Conservation (phyloP, 2,113 vertebrate species). For the Laticauda colubrina region DNA sequence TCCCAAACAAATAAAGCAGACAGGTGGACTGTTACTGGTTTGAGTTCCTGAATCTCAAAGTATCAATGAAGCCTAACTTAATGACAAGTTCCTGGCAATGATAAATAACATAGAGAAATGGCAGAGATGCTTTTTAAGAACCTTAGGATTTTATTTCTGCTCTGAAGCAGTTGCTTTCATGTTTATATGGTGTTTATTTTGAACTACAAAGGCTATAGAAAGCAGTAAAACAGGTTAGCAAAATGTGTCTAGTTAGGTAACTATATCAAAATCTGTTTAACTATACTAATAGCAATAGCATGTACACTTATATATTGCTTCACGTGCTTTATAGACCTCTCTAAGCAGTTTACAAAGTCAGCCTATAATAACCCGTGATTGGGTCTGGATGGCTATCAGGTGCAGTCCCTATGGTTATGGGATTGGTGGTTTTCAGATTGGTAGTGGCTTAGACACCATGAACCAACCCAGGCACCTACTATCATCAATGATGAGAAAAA, state of each 20-base stretch:
- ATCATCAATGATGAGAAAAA: no score
- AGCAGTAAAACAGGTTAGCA: slow-evolving; percentile 34
- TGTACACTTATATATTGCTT: no score
- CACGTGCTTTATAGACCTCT: no score
- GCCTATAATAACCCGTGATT: no score
- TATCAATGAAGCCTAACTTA: slow-evolving; percentile 65
- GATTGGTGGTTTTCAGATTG: no score
- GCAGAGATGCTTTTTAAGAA: slow-evolving; percentile 55
- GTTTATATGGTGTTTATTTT: slow-evolving; percentile 61
- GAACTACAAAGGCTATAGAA: slow-evolving; percentile 56
- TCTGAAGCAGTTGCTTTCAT: slow-evolving; percentile 59
- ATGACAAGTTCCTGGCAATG: slow-evolving; percentile 59
- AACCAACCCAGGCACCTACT: no score
- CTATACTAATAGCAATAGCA: not conserved
- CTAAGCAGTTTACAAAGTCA: no score
- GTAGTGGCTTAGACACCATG: no score
- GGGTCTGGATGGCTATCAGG: no score
- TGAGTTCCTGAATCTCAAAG: slow-evolving; percentile 62
- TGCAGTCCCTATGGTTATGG: no score
- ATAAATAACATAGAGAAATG: slow-evolving; percentile 64
- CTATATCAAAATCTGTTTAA: slow-evolving; percentile 34
- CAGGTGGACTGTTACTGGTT: slow-evolving; percentile 62
- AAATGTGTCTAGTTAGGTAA: slow-evolving; percentile 45
- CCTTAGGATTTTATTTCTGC: slow-evolving; percentile 46
- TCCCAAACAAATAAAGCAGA: slow-evolving; percentile 61